Percentiles rank a stretch among this genome's conserved stretches.
phyloP scores from a whole-genome alignment of 2,888 invertebrate genomes.

The Callyntrura sp. region DNA sequence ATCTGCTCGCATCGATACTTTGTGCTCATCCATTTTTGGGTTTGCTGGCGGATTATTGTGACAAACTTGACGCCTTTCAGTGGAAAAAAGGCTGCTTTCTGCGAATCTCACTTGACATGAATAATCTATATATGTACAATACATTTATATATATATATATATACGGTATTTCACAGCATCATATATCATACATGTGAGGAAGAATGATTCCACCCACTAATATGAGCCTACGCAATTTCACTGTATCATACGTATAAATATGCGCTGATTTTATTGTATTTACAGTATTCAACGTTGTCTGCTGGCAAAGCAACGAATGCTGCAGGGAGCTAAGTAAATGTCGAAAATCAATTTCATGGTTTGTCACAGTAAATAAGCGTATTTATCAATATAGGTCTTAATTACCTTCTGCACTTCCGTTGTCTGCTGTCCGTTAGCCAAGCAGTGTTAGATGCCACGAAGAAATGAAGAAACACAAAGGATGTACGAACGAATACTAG shows the following conservation, averaged over 20 bases:
- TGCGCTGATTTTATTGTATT: not conserved
- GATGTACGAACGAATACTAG: not conserved
- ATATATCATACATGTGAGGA: too few species aligned
- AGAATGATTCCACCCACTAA: too few species aligned
- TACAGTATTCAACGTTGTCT: not conserved
- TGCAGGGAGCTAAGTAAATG: not conserved
- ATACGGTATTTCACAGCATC: too few species aligned
- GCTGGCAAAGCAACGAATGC: too few species aligned
- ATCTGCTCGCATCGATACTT: not conserved
- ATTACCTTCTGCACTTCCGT: slow-evolving; percentile 46
- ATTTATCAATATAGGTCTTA: slow-evolving; percentile 15
- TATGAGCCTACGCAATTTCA: not conserved
- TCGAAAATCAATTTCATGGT: slow-evolving; percentile 30
- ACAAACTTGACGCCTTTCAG: not conserved
- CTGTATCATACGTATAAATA: not conserved
- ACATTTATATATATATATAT: too few species aligned
- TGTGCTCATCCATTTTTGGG: not conserved
- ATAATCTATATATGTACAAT: not conserved
- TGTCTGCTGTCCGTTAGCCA: slow-evolving; percentile 5
- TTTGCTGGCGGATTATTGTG: not conserved
- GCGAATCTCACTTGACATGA: not conserved
- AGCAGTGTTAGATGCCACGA: not conserved
- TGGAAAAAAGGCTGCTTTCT: not conserved
- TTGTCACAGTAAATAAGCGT: not conserved
- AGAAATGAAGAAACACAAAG: not conserved